These are phyloP conservation scores for Drosophila nigrodunni DNA, from an alignment of 1,140 invertebrate species.

Conservation along the genomic window DNA sequence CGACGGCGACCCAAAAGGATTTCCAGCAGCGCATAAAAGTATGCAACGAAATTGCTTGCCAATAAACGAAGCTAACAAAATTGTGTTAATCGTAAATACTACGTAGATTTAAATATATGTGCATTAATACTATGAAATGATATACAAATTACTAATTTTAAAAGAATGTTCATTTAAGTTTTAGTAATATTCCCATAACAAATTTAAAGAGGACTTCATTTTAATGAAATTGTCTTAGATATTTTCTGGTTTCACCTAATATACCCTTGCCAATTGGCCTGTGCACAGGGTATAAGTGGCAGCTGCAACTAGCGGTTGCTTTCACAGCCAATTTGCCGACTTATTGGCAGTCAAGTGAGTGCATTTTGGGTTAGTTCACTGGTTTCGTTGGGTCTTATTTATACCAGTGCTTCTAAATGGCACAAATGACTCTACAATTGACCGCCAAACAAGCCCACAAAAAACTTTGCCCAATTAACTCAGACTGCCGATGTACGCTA, in stretches of 20 bases:
- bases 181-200: no score
- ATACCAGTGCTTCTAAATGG: slow-evolving; percentile 24
- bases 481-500: slow-evolving; percentile 40
- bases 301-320: slow-evolving; percentile 18
- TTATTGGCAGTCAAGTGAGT: slow-evolving; percentile 34
- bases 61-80: background rate
- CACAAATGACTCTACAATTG: slow-evolving; percentile 70
- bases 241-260: background rate
- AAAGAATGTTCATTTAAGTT: no score
- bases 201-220: no score
- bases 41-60: slow-evolving; percentile 16
- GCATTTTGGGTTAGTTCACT: slow-evolving; percentile 31
- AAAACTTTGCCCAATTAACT: slow-evolving; percentile 69
- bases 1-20: slow-evolving; percentile 8
- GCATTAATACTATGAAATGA: background rate
- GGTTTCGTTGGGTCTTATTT: background rate
- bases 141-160: no score
- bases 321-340: slow-evolving; percentile 28
- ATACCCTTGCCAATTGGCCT: background rate
- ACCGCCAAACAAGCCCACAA: slow-evolving; percentile 69
- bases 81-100: background rate
- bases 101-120: background rate
- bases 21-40: slow-evolving; percentile 13
- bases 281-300: background rate
- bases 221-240: no score